A percentile compares a stretch with the other conserved stretches of the same genome.
These are phyloP conservation scores for Onychostruthus taczanowskii DNA, from an alignment of 2,113 vertebrate genomes.

Conservation along the genomic window DNA sequence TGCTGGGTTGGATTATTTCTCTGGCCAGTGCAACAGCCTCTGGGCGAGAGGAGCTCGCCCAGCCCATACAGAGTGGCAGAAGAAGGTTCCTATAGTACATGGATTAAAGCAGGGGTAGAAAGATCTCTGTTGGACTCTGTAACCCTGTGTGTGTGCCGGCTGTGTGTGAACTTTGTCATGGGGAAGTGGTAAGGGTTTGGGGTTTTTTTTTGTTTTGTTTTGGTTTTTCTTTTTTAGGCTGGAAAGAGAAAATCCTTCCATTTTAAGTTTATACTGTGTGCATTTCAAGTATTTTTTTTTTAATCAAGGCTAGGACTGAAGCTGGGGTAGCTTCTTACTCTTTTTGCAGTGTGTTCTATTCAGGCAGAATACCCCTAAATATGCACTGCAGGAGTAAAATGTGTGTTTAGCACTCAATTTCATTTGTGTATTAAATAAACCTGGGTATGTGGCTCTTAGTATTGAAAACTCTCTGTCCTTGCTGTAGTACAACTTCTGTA, in stretches of 20 bases:
- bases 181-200: neutral
- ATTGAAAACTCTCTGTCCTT: neutral
- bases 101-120: neutral
- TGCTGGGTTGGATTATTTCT: neutral
- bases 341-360: neutral
- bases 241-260: neutral
- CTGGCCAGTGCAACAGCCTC: too few species aligned
- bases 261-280: neutral
- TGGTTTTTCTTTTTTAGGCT: neutral
- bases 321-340: neutral
- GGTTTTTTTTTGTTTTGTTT: too few species aligned
- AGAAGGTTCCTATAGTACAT: fast-evolving
- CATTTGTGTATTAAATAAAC: neutral
- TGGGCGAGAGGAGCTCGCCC: neutral
- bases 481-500: neutral
- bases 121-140: neutral
- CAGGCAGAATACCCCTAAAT: neutral
- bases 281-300: neutral
- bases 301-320: neutral
- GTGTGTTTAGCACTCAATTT: neutral
- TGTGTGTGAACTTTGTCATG: neutral
- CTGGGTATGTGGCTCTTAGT: neutral
- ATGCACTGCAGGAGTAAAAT: neutral
- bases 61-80: fast-evolving
- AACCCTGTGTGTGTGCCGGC: fast-evolving